Evolutionary conservation across 92 coral and sea anemone species (phyloP), one percentile per base, ranked within the genome.

Genomic region (Desmophyllum pertusum): DNA sequence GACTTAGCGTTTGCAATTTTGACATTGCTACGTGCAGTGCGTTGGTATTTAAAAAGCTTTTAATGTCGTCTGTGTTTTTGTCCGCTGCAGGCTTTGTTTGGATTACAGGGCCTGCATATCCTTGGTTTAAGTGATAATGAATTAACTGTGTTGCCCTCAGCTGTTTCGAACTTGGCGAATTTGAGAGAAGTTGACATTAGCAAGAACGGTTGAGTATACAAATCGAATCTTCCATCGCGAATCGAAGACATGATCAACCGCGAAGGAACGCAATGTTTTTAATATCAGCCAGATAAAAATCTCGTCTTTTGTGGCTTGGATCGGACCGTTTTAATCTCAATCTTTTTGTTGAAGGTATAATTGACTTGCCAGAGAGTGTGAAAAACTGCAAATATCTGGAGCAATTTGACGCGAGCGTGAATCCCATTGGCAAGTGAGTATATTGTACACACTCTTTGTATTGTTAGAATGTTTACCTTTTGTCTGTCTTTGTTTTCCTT

Each of bases 401-500:
- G 67, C 97, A 97, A 31, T 84, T 97, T 69, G 98, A 97, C 40
- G 98, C 94, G 0, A 94, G 99, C 67, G 99, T 97, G 0, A 97
- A 97, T 83, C 99, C 98, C 1, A 88, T 97, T 25, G 99, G 93
- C 52, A 94, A 97, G 99, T 97, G 76, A 86, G 99, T 94, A 73
- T 30, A 37, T 35, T 79, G 73, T 52, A 53, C 43, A 63, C 61
- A 46, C 27, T n/a, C 8, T 19, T 52, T 42, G n/a, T 70, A n/a
- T 79, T 53, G 53, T 70, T 42, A 29, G 29, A 27, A 10, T 52
- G 69, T 59, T 30, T 53, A 18, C 30, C 36, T 23, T 27, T 30
- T 81, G 63, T 17, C 25, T 62, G 41, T 78, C 46, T 11, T 36
- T 76, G 83, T 80, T 68, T 50, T 50, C 66, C 31, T 25, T 68